Evolutionary conservation across 2,797 vertebrate species (phyloP).

Genomic region (Takifugu ocellatus): DNA sequence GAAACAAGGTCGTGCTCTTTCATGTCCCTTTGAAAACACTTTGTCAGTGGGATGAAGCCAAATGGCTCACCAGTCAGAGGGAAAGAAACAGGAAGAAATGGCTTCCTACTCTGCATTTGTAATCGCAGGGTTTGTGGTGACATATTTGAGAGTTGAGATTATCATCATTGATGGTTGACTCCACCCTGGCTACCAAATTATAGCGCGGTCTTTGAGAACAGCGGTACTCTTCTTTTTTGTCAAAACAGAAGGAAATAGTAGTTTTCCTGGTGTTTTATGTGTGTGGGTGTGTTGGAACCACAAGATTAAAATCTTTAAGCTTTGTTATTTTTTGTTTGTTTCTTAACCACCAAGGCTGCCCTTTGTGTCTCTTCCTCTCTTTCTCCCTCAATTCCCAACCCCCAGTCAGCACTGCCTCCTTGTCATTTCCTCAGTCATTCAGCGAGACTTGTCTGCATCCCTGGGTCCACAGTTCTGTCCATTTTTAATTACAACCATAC

Average conservation of each 20-base stretch:
- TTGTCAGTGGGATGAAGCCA: slow-evolving; percentile 36
- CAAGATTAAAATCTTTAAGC: slow-evolving; percentile 47
- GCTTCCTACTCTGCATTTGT: slow-evolving; percentile 30
- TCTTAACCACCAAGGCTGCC: slow-evolving; percentile 39
- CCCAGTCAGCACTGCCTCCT: slow-evolving; percentile 22
- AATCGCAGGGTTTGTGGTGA: slow-evolving; percentile 65
- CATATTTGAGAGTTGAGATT: slow-evolving; percentile 50
- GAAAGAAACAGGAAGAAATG: slow-evolving; percentile 28
- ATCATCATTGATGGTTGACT: slow-evolving; percentile 49
- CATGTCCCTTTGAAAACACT: slow-evolving; percentile 51
- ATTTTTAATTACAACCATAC: slow-evolving; percentile 66
- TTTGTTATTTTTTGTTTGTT: slow-evolving; percentile 37
- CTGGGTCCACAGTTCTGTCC: slow-evolving; percentile 43
- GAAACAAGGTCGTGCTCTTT: slow-evolving; percentile 54
- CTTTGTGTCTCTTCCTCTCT: slow-evolving; percentile 55
- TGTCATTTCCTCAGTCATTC: slow-evolving; percentile 61
- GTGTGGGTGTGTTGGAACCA: slow-evolving; percentile 19
- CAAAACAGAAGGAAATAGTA: slow-evolving; percentile 63
- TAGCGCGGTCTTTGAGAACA: slow-evolving; percentile 41
- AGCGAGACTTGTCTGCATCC: slow-evolving; percentile 24
- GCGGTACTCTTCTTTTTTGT: slow-evolving; percentile 33
- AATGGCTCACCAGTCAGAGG: slow-evolving; percentile 30
- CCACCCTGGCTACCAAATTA: slow-evolving; percentile 67
- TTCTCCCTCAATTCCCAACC: slow-evolving; percentile 45
- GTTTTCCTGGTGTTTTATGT: slow-evolving; percentile 46